phyloP scores from a whole-genome alignment of 2,888 invertebrate genomes.

The Eudemis profundana region DNA sequence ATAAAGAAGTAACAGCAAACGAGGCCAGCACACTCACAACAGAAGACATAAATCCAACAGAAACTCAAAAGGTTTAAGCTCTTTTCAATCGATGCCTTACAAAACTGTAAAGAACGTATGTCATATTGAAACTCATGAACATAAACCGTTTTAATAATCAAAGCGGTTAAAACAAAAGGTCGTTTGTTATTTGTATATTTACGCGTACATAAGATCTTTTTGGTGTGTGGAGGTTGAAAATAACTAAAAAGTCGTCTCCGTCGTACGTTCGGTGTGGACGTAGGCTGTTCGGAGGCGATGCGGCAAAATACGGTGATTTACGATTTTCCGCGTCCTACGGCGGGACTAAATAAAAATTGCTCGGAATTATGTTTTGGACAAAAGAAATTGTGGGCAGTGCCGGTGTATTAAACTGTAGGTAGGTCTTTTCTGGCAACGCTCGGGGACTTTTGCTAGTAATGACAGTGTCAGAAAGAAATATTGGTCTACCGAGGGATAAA shows the following conservation, averaged over 20 bases:
- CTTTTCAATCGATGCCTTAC: neutral
- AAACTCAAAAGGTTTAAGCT: slow-evolving; percentile 1
- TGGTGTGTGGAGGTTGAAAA: neutral
- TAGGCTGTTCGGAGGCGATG: slow-evolving; percentile 30
- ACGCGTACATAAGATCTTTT: slow-evolving; percentile 3
- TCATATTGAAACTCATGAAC: neutral
- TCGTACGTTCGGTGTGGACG: slow-evolving; percentile 13
- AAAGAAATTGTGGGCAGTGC: slow-evolving; percentile 31
- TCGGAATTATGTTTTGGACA: slow-evolving; percentile 36
- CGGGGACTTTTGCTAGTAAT: neutral
- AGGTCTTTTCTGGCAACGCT: neutral
- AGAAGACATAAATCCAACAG: neutral
- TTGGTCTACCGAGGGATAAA: no score
- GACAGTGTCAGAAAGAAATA: no score
- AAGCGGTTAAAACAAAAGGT: neutral
- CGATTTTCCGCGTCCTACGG: slow-evolving; percentile 38
- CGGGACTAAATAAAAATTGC: slow-evolving; percentile 43
- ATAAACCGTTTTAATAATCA: neutral
- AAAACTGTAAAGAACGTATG: slow-evolving; percentile 3
- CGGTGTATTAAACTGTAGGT: slow-evolving; percentile 16
- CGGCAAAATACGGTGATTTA: slow-evolving; percentile 38
- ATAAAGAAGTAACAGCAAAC: slow-evolving; percentile 22
- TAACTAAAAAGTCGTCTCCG: neutral
- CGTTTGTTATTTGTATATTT: neutral
- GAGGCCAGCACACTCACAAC: neutral